phyloP scores from a whole-genome alignment of 2,113 vertebrate genomes.

The Dromiciops gliroides region DNA sequence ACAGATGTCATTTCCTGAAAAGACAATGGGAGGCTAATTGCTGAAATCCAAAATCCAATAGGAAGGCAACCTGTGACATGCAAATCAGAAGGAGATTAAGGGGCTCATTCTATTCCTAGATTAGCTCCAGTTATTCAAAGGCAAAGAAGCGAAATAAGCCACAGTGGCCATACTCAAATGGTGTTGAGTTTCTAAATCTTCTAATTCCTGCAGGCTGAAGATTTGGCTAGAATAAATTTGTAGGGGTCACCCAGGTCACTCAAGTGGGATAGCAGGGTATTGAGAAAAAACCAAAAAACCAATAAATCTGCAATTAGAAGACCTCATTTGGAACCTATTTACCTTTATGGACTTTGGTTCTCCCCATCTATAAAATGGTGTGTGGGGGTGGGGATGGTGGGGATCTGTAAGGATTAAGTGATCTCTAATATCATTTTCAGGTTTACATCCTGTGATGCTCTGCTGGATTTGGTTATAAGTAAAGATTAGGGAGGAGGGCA shows the following conservation, averaged over 20 bases:
- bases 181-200: not conserved
- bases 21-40: conserved; percentile 73
- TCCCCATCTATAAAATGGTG: too few species aligned
- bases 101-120: conserved; percentile 53
- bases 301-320: not conserved
- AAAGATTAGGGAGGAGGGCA: not conserved
- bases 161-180: conserved; percentile 19
- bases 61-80: conserved; percentile 58
- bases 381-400: too few species aligned
- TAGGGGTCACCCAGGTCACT: not conserved
- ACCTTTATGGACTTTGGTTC: not conserved
- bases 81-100: conserved; percentile 56
- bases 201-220: not conserved
- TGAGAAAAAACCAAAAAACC: not conserved
- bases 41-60: conserved; percentile 36
- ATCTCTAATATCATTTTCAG: not conserved
- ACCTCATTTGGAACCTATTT: not conserved
- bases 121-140: conserved; percentile 17
- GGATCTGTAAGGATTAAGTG: too few species aligned
- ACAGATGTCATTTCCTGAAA: conserved; percentile 70
- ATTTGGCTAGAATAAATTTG: not conserved
- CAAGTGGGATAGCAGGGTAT: not conserved
- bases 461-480: conserved; percentile 43
- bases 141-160: not conserved
- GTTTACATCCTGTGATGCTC: not conserved